A percentile compares a stretch with the other conserved stretches of the same genome.
These are phyloP conservation scores for Trissolcus basalis DNA, from an alignment of 1,140 invertebrate genomes.

Conservation along the genomic window DNA sequence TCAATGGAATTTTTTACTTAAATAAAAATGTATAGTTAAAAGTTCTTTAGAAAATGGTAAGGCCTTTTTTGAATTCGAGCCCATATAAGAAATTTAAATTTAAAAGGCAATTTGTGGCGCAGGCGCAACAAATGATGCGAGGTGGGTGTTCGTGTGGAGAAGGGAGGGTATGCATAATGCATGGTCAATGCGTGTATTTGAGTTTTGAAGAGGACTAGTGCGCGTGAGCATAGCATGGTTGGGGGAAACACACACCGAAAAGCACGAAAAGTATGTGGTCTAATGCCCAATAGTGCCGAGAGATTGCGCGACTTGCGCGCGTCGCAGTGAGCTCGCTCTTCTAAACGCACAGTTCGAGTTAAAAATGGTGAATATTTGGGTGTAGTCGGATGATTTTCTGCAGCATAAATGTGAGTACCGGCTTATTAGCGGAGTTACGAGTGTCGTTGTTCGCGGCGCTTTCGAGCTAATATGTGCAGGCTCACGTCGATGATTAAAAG, in stretches of 20 bases:
- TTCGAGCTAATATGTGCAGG: slow-evolving; percentile 58
- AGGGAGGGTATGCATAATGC: too few relatives aligned
- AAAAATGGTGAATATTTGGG: slow-evolving; percentile 75
- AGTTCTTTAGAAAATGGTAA: too few relatives aligned
- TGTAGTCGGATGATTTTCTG: slow-evolving; percentile 71
- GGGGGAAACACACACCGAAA: too few relatives aligned
- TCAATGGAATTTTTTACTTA: too few relatives aligned
- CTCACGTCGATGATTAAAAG: slow-evolving; percentile 39
- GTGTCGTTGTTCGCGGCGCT: slow-evolving; percentile 57
- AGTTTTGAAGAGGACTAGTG: too few relatives aligned
- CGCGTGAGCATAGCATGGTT: too few relatives aligned
- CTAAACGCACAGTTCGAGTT: slow-evolving; percentile 50
- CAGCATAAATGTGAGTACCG: slow-evolving; percentile 70
- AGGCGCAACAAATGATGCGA: too few relatives aligned
- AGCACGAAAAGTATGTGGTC: too few relatives aligned
- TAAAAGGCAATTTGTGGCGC: neutral
- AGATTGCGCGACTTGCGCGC: slow-evolving; percentile 55
- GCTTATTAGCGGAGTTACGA: slow-evolving; percentile 59
- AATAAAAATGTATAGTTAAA: too few relatives aligned
- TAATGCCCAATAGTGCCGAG: slow-evolving; percentile 1
- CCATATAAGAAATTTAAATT: neutral
- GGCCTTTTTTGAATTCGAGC: too few relatives aligned
- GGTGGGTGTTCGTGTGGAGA: too few relatives aligned
- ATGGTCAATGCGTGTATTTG: too few relatives aligned
- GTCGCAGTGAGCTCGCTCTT: slow-evolving; percentile 5